Base-by-base conservation (phyloP, 2,888 invertebrate genomes). In the Ommatoiulus sabulosus region DNA sequence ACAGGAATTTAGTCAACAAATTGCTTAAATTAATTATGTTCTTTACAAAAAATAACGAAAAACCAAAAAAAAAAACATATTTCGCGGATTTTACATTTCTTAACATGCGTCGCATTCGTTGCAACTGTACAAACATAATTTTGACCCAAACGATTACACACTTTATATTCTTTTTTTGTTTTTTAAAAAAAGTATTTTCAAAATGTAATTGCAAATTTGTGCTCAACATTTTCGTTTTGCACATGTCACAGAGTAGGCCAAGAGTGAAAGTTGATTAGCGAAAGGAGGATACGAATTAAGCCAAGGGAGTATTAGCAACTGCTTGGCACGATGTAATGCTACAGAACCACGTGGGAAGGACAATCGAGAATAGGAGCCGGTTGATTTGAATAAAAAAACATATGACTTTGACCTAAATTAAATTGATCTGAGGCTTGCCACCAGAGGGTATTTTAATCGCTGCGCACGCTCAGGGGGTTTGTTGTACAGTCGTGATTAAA, bases 301-400 rank as follows among this genome's bases (percentile, higher is more conserved):
- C n/a, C 63, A 63, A 63, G 63, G 63, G 63, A 63, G 63, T 63
- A 63, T n/a, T n/a, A 63, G 63, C n/a, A 63, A 63, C 63, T n/a
- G 63, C 63, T 63, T 63, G 63, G 63, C 20, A 63, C 63, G 63
- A 63, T 63, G 63, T 20, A 63, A 63, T 63, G n/a, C 63, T 63
- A 63, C 63, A 6, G 20, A n/a, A 63, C 17, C 63, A 63, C 4
- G 63, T 63, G 63, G 63, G 63, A 63, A 63, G 63, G 63, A 63
- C 63, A 63, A 63, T 63, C n/a, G 63, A 63, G 63, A 63, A 63
- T 63, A 63, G 63, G 63, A 63, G 63, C 6, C 63, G 63, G 17
- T 63, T 63, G 63, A 63, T 63, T 63, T n/a, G 63, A 63, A 63
- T 63, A 63, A 63, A 20, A 63, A 63, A 52, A 52, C 52, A 63